Percentiles rank a stretch among this genome's conserved stretches.
phyloP scores from a whole-genome alignment of 2,888 invertebrate species.

The Netelia inedita region DNA sequence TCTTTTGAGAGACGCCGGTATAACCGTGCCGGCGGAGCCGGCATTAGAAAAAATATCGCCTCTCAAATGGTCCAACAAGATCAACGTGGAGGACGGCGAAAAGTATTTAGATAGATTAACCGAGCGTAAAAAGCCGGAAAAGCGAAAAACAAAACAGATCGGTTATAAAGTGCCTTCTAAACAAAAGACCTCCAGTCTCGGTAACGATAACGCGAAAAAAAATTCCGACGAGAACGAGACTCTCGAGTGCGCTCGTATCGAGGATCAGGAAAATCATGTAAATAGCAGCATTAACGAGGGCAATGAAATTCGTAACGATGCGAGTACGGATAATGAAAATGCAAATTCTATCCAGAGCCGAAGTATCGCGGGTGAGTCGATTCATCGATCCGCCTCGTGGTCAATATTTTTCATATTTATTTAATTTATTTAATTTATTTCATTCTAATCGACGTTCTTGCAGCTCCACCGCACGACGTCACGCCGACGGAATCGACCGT shows the following conservation, averaged over 20 bases:
- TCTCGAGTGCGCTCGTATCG: constrained; percentile 75
- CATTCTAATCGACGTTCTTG: background rate
- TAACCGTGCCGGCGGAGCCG: constrained; percentile 83
- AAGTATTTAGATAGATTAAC: constrained; percentile 76
- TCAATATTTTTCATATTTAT: background rate
- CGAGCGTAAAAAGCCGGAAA: constrained; percentile 78
- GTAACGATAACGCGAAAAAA: constrained; percentile 71
- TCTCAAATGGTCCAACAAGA: constrained; percentile 83
- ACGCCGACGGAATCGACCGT: constrained; percentile 45
- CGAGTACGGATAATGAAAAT: constrained; percentile 36
- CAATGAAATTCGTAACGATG: constrained; percentile 41
- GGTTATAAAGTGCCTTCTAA: constrained; percentile 79
- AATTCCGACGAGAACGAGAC: constrained; percentile 64
- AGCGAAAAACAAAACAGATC: constrained; percentile 75
- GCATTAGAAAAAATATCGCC: constrained; percentile 83
- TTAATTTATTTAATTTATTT: background rate
- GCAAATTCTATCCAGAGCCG: constrained; percentile 32
- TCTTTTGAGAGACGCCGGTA: constrained; percentile 82
- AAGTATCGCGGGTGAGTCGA: constrained; percentile 42
- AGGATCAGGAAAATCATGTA: constrained; percentile 83
- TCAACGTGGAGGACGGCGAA: constrained; percentile 81
- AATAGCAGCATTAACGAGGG: constrained; percentile 76
- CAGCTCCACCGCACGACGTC: constrained; percentile 35
- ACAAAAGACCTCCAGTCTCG: constrained; percentile 72
- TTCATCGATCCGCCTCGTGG: background rate